These are phyloP conservation scores for Stichopus horrens DNA, from an alignment of 53 echinoderm and acorn worm genomes.

Conservation along the genomic window DNA sequence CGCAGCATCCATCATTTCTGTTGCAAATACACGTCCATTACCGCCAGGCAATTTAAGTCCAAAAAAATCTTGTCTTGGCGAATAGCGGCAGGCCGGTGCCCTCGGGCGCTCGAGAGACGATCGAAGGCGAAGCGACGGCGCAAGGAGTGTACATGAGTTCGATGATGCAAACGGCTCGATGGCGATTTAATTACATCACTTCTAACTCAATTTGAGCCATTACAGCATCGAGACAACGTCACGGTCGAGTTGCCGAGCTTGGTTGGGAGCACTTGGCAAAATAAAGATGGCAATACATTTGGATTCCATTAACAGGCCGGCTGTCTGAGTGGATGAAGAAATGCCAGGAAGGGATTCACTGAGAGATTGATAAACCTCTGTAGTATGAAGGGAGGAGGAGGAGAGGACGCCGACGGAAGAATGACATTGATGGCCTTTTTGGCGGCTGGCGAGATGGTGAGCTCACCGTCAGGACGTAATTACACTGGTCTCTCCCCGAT, in stretches of 20 bases:
- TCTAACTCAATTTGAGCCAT: constrained; percentile 52
- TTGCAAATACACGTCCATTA: constrained; percentile 52
- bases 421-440: constrained; percentile 44
- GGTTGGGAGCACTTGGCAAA: constrained; percentile 45
- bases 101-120: constrained; percentile 47
- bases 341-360: constrained; percentile 29
- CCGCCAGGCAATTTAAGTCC: constrained; percentile 47
- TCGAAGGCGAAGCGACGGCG: constrained; percentile 43
- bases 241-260: constrained; percentile 41
- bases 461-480: constrained; percentile 37
- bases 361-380: constrained; percentile 40
- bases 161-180: constrained; percentile 47
- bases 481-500: constrained; percentile 23
- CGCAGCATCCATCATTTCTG: constrained; percentile 46
- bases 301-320: constrained; percentile 44
- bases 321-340: neutral
- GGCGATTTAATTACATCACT: constrained; percentile 55
- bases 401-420: neutral
- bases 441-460: constrained; percentile 33
- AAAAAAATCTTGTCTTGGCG: constrained; percentile 23
- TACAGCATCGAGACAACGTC: constrained; percentile 45
- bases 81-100: constrained; percentile 46
- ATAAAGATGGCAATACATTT: constrained; percentile 46
- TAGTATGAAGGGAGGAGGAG: neutral
- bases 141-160: constrained; percentile 39